These are phyloP conservation scores for Eufriesea mexicana DNA, from an alignment of 1,140 invertebrate genomes.

Conservation along the genomic window DNA sequence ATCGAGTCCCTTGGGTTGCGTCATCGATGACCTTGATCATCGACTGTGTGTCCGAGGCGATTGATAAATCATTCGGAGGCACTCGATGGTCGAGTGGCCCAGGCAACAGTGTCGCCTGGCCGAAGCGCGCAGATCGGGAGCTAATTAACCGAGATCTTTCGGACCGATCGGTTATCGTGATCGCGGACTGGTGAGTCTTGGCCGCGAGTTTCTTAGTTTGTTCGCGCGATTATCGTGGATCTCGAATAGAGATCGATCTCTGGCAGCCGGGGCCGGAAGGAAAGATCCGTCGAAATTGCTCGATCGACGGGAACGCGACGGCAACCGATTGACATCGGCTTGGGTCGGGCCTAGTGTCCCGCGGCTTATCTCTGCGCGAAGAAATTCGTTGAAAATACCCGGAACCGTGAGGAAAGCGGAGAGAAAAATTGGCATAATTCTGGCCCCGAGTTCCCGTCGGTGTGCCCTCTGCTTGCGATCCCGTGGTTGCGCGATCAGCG, in stretches of 20 bases:
- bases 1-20: conserved; percentile 56
- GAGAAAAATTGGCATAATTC: too few species aligned
- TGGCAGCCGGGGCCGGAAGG: too few species aligned
- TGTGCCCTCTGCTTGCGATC: too few species aligned
- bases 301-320: not conserved
- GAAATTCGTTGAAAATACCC: too few species aligned
- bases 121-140: conserved; percentile 65
- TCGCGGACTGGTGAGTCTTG: conserved; percentile 17
- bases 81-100: conserved; percentile 54
- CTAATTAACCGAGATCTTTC: conserved; percentile 67
- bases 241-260: not conserved
- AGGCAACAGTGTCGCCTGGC: conserved; percentile 63
- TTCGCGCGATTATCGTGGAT: conserved; percentile 16
- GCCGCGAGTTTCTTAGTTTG: conserved; percentile 16
- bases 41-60: conserved; percentile 38
- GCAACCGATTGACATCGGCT: not conserved
- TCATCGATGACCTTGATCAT: conserved; percentile 72
- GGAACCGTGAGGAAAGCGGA: too few species aligned
- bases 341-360: not conserved
- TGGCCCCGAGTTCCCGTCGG: too few species aligned
- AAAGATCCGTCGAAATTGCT: conserved; percentile 8
- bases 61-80: conserved; percentile 73
- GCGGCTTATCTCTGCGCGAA: not conserved
- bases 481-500: too few species aligned
- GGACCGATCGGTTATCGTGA: conserved; percentile 63